Percentiles rank a stretch among this genome's conserved stretches.
These are phyloP conservation scores for Daphoenositta chrysoptera DNA, from an alignment of 2,113 vertebrate species.

Conservation along the genomic window DNA sequence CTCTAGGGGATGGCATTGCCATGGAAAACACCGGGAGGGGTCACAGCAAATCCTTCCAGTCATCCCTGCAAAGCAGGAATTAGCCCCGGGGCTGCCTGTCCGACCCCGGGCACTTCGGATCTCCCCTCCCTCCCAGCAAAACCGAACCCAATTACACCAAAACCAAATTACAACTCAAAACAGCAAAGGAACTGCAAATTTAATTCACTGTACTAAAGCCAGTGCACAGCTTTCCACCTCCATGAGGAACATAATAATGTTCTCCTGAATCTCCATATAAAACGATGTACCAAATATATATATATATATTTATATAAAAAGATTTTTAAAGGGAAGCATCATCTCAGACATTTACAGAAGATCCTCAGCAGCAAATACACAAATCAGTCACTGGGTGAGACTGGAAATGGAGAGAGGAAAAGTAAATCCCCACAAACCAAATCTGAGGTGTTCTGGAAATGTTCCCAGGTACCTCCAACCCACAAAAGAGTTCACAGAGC, in stretches of 20 bases:
- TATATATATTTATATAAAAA: background rate
- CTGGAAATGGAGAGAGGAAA: background rate
- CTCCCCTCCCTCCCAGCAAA: background rate
- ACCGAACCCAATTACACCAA: background rate
- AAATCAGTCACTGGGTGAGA: background rate
- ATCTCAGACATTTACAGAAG: background rate
- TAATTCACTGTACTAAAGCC: background rate
- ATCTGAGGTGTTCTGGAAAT: background rate
- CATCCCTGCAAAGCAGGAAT: background rate
- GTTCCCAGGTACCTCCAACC: background rate
- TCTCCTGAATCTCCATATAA: background rate
- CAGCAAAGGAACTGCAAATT: background rate
- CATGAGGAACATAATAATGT: background rate
- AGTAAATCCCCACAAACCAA: background rate
- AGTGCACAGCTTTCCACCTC: background rate
- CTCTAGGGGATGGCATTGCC: background rate
- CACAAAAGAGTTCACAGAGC: background rate
- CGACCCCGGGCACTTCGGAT: fast-evolving
- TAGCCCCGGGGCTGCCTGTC: background rate
- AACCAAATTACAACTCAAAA: background rate
- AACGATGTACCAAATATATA: background rate
- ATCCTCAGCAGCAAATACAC: background rate
- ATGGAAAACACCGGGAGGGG: background rate
- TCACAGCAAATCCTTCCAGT: background rate
- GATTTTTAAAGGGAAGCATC: background rate